Percentiles rank a stretch among this genome's conserved stretches.
These are phyloP conservation scores for Physocephala rufipes DNA, from an alignment of 2,888 invertebrate species.

Conservation along the genomic window DNA sequence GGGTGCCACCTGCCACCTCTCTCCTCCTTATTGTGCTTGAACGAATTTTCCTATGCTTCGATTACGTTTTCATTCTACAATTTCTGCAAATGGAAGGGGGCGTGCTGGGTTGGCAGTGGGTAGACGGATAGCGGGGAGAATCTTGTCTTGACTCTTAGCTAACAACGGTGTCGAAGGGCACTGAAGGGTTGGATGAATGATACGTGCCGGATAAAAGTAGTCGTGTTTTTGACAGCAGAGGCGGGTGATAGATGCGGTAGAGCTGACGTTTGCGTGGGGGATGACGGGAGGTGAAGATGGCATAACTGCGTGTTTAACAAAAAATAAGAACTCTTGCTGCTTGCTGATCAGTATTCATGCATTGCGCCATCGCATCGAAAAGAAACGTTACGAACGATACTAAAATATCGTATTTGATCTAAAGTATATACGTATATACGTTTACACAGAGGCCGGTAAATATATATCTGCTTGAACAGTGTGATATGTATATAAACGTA, in stretches of 20 bases:
- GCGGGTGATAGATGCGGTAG: too few relatives aligned
- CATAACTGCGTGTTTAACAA: not conserved
- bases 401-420: slow-evolving; percentile 28
- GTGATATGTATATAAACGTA: not conserved
- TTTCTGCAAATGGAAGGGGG: not conserved
- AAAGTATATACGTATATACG: not conserved
- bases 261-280: not conserved
- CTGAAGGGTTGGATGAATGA: too few relatives aligned
- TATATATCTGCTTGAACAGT: not conserved
- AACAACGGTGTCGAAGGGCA: too few relatives aligned
- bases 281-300: not conserved
- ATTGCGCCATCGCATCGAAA: slow-evolving; percentile 37
- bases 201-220: not conserved
- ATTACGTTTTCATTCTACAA: not conserved
- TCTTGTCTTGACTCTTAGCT: too few relatives aligned
- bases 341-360: slow-evolving; percentile 35
- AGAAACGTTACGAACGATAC: slow-evolving; percentile 14
- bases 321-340: slow-evolving; percentile 29
- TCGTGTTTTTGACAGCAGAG: not conserved
- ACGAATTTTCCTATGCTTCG: too few relatives aligned
- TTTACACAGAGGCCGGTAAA: not conserved
- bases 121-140: too few relatives aligned
- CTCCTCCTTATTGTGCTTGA: too few relatives aligned
- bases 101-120: too few relatives aligned
- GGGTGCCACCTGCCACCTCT: too few relatives aligned